phyloP scores from a whole-genome alignment of 2,797 vertebrate genomes.

The Pipistrellus nathusii region DNA sequence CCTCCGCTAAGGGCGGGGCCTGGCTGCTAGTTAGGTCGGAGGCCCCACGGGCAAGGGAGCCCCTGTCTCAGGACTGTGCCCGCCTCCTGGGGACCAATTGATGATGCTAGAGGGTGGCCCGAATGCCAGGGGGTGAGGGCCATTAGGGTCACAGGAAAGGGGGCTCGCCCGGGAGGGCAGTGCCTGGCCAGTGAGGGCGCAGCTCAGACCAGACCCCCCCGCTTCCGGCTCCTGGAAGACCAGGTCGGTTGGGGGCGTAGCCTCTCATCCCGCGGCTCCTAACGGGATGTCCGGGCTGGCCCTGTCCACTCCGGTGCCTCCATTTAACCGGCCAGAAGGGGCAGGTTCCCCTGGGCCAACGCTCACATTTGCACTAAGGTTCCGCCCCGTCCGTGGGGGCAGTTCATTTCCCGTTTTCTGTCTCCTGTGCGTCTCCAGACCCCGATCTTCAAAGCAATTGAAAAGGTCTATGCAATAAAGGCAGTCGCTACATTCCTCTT shows the following conservation, averaged over 20 bases:
- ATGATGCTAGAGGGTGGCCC: not conserved
- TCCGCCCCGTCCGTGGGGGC: not conserved
- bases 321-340: slow-evolving; percentile 58
- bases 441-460: slow-evolving; percentile 72
- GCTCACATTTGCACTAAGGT: slow-evolving; percentile 78
- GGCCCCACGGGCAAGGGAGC: not conserved
- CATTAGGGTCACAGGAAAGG: not conserved
- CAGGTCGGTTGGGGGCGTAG: not conserved
- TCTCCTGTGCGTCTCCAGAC: not conserved
- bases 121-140: not conserved
- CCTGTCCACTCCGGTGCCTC: slow-evolving; percentile 61
- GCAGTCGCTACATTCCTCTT: slow-evolving; percentile 68
- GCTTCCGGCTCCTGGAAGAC: rapidly evolving
- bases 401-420: not conserved
- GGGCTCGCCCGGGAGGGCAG: not conserved
- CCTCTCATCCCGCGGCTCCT: not conserved
- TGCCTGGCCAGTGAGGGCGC: not conserved
- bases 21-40: not conserved
- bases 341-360: slow-evolving; percentile 45
- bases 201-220: not conserved
- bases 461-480: slow-evolving; percentile 86
- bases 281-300: not conserved
- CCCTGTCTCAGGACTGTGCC: not conserved
- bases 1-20: not conserved
- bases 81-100: not conserved